Conservation (phyloP, 2,113 vertebrate genomes). For the Mus pahari region DNA sequence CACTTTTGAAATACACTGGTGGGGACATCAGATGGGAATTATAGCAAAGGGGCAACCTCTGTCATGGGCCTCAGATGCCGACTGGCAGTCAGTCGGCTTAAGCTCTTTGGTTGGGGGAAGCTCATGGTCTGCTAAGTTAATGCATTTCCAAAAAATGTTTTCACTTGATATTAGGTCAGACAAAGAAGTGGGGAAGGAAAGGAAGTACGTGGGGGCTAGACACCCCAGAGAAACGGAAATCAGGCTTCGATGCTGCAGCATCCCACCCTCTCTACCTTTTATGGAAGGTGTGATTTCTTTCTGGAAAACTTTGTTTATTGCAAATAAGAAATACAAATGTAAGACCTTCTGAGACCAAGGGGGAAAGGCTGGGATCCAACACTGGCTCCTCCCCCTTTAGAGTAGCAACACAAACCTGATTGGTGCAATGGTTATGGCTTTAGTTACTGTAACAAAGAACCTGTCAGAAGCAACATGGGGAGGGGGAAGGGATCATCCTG, state of each 20-base stretch:
- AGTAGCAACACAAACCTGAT: no score
- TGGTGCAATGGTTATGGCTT: no score
- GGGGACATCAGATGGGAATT: not conserved
- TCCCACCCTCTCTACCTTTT: not conserved
- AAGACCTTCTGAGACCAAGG: not conserved
- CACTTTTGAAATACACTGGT: not conserved
- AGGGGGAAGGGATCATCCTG: no score
- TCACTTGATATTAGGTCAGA: not conserved
- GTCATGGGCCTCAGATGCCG: not conserved
- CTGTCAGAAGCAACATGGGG: not conserved
- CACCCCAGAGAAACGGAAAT: not conserved
- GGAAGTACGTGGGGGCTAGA: not conserved
- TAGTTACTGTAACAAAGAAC: not conserved
- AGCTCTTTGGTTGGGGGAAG: not conserved
- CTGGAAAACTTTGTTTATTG: not conserved
- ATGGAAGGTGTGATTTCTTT: not conserved
- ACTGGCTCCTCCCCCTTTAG: not conserved
- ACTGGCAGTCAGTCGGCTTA: not conserved
- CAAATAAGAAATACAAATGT: no score
- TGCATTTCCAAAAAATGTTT: not conserved
- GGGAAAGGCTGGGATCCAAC: not conserved
- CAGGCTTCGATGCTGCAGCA: not conserved
- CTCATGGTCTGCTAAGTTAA: not conserved
- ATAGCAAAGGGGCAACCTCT: not conserved
- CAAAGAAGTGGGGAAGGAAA: not conserved